phyloP scores from a whole-genome alignment of 35 echinoderm and acorn worm genomes.

The Hemicentrotus pulcherrimus region DNA sequence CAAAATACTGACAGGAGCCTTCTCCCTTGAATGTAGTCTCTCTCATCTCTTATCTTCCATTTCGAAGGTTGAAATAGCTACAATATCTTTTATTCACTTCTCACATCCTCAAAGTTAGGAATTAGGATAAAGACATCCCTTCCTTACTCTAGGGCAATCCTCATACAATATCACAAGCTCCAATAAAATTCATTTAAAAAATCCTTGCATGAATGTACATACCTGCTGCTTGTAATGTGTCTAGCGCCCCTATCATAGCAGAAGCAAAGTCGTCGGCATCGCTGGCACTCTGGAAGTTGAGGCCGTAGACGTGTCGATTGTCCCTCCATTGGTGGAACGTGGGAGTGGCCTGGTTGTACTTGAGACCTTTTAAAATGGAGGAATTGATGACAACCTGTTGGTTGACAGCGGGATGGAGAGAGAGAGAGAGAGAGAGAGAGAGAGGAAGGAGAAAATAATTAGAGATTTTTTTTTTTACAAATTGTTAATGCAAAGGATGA shows the following conservation, averaged over 20 bases:
- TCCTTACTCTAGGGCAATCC: neutral
- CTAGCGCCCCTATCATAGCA: conserved; percentile 79
- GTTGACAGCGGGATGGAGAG: neutral
- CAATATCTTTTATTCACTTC: neutral
- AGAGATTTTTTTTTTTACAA: too few species aligned
- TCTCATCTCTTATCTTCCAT: neutral
- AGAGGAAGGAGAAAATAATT: too few species aligned
- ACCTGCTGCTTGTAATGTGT: conserved; percentile 60
- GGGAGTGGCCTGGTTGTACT: conserved; percentile 97
- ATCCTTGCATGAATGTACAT: neutral
- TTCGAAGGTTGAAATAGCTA: neutral
- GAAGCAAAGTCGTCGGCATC: conserved; percentile 77
- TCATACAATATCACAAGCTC: neutral
- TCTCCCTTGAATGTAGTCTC: neutral
- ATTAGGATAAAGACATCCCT: neutral
- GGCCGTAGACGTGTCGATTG: conserved; percentile 90
- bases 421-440: neutral
- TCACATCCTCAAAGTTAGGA: neutral
- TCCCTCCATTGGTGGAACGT: conserved; percentile 99
- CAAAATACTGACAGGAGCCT: neutral
- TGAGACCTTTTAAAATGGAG: conserved; percentile 87
- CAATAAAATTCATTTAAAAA: neutral
- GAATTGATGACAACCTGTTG: conserved; percentile 96
- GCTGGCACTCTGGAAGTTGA: conserved; percentile 89
- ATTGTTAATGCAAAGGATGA: too few species aligned